Conservation (phyloP, 2,888 invertebrate genomes). For the Chaetogeoica ovagalla region DNA sequence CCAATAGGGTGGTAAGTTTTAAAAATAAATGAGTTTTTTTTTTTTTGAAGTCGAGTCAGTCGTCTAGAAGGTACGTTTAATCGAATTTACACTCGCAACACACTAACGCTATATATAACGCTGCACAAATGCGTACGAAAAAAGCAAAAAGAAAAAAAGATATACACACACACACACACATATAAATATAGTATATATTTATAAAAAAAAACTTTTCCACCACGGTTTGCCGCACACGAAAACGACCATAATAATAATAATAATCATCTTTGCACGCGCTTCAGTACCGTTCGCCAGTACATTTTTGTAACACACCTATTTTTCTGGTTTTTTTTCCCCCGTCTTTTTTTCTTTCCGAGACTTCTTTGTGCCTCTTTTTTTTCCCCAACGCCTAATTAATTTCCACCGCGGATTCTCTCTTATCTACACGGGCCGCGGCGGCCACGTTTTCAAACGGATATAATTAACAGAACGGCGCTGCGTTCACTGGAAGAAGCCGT, state of each 20-base stretch:
- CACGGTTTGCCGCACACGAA: slow-evolving; percentile 48
- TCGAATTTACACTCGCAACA: slow-evolving; percentile 42
- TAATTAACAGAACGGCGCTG: slow-evolving; percentile 30
- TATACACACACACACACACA: neutral
- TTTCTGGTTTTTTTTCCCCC: neutral
- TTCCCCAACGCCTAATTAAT: slow-evolving; percentile 38
- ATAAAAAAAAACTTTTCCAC: slow-evolving; percentile 42
- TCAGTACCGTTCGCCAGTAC: slow-evolving; percentile 5
- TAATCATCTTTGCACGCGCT: neutral
- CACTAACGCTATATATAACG: too few relatives aligned
- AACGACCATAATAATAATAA: slow-evolving; percentile 49
- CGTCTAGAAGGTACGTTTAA: slow-evolving; percentile 47
- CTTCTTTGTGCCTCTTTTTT: neutral
- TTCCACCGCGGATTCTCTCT: slow-evolving; percentile 14
- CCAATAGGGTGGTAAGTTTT: slow-evolving; percentile 15
- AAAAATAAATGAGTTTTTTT: slow-evolving; percentile 23
- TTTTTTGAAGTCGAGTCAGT: slow-evolving; percentile 23
- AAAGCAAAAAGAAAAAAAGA: slow-evolving; percentile 3
- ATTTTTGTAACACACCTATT: slow-evolving; percentile 40
- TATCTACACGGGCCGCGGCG: slow-evolving; percentile 21
- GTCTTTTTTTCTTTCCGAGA: too few relatives aligned
- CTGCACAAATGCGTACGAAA: neutral
- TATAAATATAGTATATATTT: too few relatives aligned
- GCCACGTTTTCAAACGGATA: slow-evolving; percentile 32
- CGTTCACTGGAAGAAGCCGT: neutral